Evolutionary conservation across 2,113 vertebrate species (phyloP).

Genomic region (Microcebus tavaratra): DNA sequence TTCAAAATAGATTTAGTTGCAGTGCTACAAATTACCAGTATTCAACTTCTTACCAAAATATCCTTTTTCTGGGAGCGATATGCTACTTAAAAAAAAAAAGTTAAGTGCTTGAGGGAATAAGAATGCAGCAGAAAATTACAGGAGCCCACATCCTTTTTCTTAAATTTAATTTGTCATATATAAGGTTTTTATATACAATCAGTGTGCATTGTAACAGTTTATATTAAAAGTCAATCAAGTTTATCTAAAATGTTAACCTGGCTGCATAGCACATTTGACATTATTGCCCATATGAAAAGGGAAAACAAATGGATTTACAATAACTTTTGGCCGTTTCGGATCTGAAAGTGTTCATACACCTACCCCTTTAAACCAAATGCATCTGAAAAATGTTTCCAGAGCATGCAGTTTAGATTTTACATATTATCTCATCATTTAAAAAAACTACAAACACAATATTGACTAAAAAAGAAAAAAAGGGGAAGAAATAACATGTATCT

Average conservation of each 20-base stretch:
- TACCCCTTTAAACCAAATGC: conserved; percentile 82
- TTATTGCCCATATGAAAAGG: conserved; percentile 94
- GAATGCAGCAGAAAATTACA: conserved; percentile 85
- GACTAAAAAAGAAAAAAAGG: conserved; percentile 74
- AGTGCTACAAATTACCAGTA: conserved; percentile 47
- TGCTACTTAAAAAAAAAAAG: conserved; percentile 32
- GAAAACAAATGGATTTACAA: conserved; percentile 87
- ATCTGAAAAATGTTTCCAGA: conserved; percentile 81
- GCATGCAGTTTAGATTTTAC: conserved; percentile 81
- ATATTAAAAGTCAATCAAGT: conserved; percentile 90
- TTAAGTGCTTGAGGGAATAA: conserved; percentile 64
- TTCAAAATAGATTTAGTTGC: conserved; percentile 50
- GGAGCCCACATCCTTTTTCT: conserved; percentile 84
- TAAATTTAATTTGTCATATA: conserved; percentile 98
- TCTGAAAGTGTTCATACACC: conserved; percentile 78
- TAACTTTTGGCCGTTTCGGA: conserved; percentile 85
- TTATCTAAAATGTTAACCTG: conserved; percentile 94
- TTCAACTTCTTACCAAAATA: conserved; percentile 61
- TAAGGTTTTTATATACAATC: conserved; percentile 96
- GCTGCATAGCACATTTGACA: conserved; percentile 98
- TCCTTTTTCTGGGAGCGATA: conserved; percentile 41
- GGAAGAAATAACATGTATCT: conserved; percentile 71
- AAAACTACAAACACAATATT: conserved; percentile 83
- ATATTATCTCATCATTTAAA: conserved; percentile 78
- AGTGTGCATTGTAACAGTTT: conserved; percentile 95